Evolutionary conservation across 2,888 invertebrate species (phyloP), one percentile per base, ranked within the genome.

Genomic region (Endomychus coccineus): DNA sequence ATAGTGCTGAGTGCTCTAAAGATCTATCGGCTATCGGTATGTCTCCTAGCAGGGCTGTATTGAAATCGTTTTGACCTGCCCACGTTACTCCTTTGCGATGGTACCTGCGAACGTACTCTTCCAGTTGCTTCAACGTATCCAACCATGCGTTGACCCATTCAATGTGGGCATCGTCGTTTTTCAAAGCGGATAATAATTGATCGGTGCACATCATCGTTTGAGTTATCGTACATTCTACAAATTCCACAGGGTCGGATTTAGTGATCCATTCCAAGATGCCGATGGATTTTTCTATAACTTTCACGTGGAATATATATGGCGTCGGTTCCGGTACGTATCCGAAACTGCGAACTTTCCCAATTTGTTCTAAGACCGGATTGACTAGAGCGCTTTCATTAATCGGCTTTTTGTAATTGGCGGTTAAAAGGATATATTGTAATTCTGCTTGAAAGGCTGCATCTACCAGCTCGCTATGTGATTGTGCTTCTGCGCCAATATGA

Each of bases 401-500:
- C 5, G 50, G 49, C 25, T 46, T 45, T 22, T 42, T 46, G 29
- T 46, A 51, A 27, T 39, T 49, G 14, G 43, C 38, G 4, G 34
- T 36, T 16, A 45, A 39, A 21, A 42, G 43, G 7, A 49, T 13
- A 7, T 43, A 40, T 15, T 47, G 40, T 10, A 45, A 35, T 24
- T 44, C 37, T 3, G 45, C 25, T 83, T 80, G 75, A 61, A 91
- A 88, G 16, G 84, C 85, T 40, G 75, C 71, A 50, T 81, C 76
- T 31, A 90, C 87, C 44, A 86, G 71, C 40, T 73, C 74, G 39
- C 83, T 80, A 61, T 89, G 85, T 39, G 76, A 68, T 39, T 79
- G 79, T 24, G 85, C 80, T 69, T 83, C 83, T 13, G 82, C 83
- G 17, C 85, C 86, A 48, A 91, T 83, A 63, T 82, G 73, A 56